Evolutionary conservation across 2,113 vertebrate species (phyloP).

Genomic region (Perca schrenkii): DNA sequence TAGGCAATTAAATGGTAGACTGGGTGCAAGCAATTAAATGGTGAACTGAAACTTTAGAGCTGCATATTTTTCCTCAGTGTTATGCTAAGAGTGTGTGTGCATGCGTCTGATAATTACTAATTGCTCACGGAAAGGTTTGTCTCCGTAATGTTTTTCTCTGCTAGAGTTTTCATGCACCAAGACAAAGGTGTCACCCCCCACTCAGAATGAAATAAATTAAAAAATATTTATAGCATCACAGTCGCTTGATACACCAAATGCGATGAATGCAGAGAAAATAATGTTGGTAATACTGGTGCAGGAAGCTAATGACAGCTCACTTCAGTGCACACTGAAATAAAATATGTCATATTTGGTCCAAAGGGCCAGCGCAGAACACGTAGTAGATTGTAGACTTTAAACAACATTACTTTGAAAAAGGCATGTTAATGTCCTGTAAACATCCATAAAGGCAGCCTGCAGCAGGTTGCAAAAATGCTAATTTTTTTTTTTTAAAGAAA

Average conservation of each 20-base stretch:
- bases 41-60: constrained; percentile 41
- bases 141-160: constrained; percentile 12
- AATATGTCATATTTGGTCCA: not conserved
- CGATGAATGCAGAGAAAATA: not conserved
- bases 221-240: not conserved
- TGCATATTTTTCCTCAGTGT: constrained; percentile 36
- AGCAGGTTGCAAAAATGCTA: not conserved
- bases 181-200: not conserved
- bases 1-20: constrained; percentile 67
- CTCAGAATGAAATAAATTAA: constrained; percentile 4
- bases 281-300: not conserved
- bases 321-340: not conserved
- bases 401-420: not conserved
- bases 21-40: constrained; percentile 60
- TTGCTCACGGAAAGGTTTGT: constrained; percentile 23
- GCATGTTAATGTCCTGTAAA: not conserved
- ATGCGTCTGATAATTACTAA: constrained; percentile 34
- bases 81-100: constrained; percentile 28
- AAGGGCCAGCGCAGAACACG: not conserved
- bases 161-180: not conserved
- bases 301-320: not conserved
- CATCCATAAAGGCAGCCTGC: not conserved
- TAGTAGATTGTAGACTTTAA: not conserved
- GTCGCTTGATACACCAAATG: not conserved
- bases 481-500: not conserved